Evolutionary conservation across 2,888 invertebrate genomes (phyloP).

Genomic region (Caenorhabditis zanzibari): DNA sequence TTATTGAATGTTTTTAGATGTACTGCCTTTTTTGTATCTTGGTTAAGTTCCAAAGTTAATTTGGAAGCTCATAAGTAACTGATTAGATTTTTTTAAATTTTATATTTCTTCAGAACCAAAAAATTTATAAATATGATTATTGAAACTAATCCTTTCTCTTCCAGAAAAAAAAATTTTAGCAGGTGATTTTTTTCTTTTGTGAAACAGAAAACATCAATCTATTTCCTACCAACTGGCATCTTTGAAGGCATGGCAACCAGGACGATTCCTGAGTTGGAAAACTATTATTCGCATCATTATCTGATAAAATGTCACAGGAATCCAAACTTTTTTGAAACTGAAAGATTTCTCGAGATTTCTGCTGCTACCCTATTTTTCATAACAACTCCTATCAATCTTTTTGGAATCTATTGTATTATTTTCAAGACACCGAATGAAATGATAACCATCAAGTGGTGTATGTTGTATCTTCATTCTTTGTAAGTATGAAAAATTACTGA

Average conservation of each 20-base stretch:
- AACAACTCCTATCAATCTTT: conserved; percentile 40
- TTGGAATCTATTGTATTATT: conserved; percentile 45
- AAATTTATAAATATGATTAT: conserved; percentile 16
- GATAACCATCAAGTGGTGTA: conserved; percentile 53
- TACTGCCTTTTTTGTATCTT: conserved; percentile 8
- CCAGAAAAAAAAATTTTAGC: conserved; percentile 13
- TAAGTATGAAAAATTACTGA: background rate
- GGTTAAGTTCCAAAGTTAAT: background rate
- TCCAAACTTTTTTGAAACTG: conserved; percentile 9
- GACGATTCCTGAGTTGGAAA: conserved; percentile 26
- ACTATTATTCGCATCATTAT: conserved; percentile 35
- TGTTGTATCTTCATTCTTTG: conserved; percentile 43
- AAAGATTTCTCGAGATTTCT: conserved; percentile 11
- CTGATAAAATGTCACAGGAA: conserved; percentile 6
- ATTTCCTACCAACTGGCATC: background rate
- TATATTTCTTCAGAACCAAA: background rate
- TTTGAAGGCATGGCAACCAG: conserved; percentile 28
- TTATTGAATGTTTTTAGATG: background rate
- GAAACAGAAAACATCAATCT: conserved; percentile 34
- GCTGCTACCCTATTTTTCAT: conserved; percentile 1
- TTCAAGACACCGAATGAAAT: conserved; percentile 40
- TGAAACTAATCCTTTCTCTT: background rate
- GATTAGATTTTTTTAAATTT: conserved; percentile 33
- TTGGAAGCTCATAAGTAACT: background rate
- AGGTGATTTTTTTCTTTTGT: background rate